Conservation (phyloP, 2,113 vertebrate genomes). For the Daubentonia madagascariensis region DNA sequence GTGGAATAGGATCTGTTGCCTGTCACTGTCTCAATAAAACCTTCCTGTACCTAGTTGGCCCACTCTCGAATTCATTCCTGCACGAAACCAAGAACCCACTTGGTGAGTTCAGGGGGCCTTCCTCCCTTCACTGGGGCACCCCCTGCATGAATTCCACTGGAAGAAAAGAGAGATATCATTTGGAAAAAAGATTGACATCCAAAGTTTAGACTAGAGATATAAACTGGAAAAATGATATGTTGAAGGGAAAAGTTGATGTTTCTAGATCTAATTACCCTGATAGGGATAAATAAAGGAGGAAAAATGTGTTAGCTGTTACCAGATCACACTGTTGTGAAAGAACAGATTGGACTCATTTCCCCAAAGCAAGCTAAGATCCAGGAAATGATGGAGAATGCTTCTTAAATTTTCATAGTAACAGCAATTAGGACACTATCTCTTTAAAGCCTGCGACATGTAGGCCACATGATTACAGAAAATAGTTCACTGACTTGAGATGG, state of each 20-base stretch:
- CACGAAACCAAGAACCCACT: too few species aligned
- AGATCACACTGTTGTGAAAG: neutral
- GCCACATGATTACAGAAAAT: neutral
- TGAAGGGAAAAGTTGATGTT: neutral
- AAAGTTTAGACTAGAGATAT: neutral
- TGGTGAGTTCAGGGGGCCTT: too few species aligned
- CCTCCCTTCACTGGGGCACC: too few species aligned
- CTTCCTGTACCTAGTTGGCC: too few species aligned
- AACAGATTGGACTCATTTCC: neutral
- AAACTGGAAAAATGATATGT: neutral
- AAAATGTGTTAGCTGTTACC: neutral
- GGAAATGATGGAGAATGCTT: neutral
- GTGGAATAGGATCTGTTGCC: too few species aligned
- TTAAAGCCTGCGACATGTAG: neutral
- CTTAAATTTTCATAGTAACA: neutral
- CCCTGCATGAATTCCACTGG: too few species aligned
- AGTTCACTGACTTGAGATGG: neutral
- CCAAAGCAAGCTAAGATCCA: neutral
- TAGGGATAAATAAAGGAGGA: neutral
- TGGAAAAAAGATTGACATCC: neutral
- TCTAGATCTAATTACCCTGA: neutral
- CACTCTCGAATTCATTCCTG: too few species aligned
- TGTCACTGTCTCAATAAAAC: too few species aligned
- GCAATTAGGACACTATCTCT: neutral
- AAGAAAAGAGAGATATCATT: neutral